Evolutionary conservation across 2,113 vertebrate species (phyloP), one percentile per base, ranked within the genome.

Genomic region (Thymallus thymallus): DNA sequence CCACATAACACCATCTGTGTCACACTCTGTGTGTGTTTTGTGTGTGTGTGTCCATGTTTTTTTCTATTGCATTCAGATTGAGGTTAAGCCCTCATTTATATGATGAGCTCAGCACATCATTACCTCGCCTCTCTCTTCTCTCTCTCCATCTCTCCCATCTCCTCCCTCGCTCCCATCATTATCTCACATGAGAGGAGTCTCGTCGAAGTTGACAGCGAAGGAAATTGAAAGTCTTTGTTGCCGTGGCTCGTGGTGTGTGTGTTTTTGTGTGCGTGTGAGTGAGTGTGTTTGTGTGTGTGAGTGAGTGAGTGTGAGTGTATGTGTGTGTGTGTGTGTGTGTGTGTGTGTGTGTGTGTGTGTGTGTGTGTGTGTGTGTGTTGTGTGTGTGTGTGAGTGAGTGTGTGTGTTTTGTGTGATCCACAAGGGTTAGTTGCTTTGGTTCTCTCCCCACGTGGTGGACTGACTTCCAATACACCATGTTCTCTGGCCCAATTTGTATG

Each of bases 221-320:
- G 87, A 90, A 88, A 88, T 91, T 80, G 87, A 88, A 85, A 85
- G 74, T 83, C 79, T 77, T 83, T 85, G 77, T 83, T 82, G 70
- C 72, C 69, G 68, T 81, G 1, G 3, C 26, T 69, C 46, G 35
- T 41, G 35, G 35, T 41, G 9, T 41, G 35, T 41, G 35, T 41
- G 5, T 32, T 5, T 32, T 5, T 32, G 30, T 32, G 5, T 32
- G 5, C 1, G 30, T 32, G 30, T 32, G n/a, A n/a, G n/a, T n/a
- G n/a, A n/a, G n/a, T n/a, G 35, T 41, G 35, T 41, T n/a, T n/a
- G n/a, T n/a, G n/a, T n/a, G n/a, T n/a, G n/a, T n/a, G n/a, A n/a
- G n/a, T n/a, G n/a, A n/a, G n/a, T n/a, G n/a, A n/a, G n/a, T n/a
- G n/a, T n/a, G n/a, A n/a, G n/a, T n/a, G n/a, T n/a, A n/a, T n/a